These are phyloP conservation scores for Gasteruption jaculator DNA, from an alignment of 2,888 invertebrate species.

Conservation along the genomic window DNA sequence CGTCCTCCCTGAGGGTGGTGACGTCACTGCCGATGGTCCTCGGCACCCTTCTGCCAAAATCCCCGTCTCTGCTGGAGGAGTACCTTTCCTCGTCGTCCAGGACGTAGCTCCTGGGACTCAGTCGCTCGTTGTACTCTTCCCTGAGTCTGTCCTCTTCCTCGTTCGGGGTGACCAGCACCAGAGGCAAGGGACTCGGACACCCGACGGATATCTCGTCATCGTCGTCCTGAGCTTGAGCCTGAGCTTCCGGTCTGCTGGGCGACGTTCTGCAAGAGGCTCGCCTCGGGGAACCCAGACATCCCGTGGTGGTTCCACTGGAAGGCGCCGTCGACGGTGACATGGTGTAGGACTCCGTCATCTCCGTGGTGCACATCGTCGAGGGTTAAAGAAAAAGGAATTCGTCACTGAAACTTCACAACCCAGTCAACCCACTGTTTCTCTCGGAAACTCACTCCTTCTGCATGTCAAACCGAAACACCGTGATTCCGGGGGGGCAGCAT, in stretches of 20 bases:
- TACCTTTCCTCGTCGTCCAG: constrained; percentile 37
- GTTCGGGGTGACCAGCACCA: constrained; percentile 48
- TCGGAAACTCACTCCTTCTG: too few species aligned
- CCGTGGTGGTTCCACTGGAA: constrained; percentile 39
- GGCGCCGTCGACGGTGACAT: constrained; percentile 47
- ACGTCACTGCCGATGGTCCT: constrained; percentile 34
- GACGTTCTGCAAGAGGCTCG: constrained; percentile 54
- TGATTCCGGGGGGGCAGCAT: not conserved
- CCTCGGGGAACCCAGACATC: constrained; percentile 48
- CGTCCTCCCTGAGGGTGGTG: constrained; percentile 34
- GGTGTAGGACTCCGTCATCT: constrained; percentile 48
- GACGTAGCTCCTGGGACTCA: constrained; percentile 33
- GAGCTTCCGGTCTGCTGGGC: constrained; percentile 38
- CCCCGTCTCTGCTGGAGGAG: constrained; percentile 38
- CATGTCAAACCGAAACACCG: too few species aligned
- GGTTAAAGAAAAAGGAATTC: too few species aligned
- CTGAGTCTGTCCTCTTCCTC: constrained; percentile 53
- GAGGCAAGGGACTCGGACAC: constrained; percentile 61
- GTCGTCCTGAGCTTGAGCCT: constrained; percentile 30
- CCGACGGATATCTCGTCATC: constrained; percentile 80
- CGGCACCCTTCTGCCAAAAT: constrained; percentile 29
- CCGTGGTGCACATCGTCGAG: constrained; percentile 46
- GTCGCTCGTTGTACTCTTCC: constrained; percentile 38
- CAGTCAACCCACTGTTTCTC: too few species aligned
- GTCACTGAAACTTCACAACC: too few species aligned